phyloP scores from a whole-genome alignment of 23 tunicate species.

The Aplidium turbinatum region DNA sequence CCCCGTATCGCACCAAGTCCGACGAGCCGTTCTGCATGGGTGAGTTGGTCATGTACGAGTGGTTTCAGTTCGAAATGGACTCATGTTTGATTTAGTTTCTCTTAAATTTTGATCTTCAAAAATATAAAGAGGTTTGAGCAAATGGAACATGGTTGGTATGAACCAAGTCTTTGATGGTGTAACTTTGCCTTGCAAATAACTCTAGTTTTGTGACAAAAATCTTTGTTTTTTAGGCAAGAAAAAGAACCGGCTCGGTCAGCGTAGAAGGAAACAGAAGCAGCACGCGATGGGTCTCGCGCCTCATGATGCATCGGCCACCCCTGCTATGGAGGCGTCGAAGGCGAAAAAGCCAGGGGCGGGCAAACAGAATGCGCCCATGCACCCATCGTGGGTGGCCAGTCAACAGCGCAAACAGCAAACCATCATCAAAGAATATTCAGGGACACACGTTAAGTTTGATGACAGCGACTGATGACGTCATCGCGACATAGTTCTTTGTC shows the following conservation, averaged over 20 bases:
- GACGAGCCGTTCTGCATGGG: too few species aligned
- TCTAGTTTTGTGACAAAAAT: too few species aligned
- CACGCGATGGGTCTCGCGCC: not conserved
- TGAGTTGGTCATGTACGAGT: too few species aligned
- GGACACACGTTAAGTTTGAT: slow-evolving; percentile 58
- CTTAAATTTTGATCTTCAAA: not conserved
- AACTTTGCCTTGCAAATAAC: too few species aligned
- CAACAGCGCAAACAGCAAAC: slow-evolving; percentile 55
- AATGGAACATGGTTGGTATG: too few species aligned
- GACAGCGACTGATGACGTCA: slow-evolving; percentile 68
- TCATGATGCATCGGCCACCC: not conserved
- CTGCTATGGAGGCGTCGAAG: too few species aligned
- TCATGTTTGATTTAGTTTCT: not conserved
- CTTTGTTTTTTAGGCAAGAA: slow-evolving; percentile 3
- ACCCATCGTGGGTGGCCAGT: slow-evolving; percentile 88
- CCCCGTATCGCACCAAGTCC: too few species aligned
- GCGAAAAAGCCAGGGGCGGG: not conserved
- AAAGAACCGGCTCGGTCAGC: slow-evolving; percentile 42
- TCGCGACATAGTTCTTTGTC: too few species aligned
- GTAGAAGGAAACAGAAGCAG: slow-evolving; percentile 21
- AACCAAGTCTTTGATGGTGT: too few species aligned
- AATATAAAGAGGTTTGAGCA: too few species aligned
- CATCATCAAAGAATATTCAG: slow-evolving; percentile 40
- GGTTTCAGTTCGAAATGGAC: too few species aligned
- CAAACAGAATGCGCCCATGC: slow-evolving; percentile 7